Base-by-base conservation (phyloP, 2,113 vertebrate genomes). In the Tamias sibiricus region DNA sequence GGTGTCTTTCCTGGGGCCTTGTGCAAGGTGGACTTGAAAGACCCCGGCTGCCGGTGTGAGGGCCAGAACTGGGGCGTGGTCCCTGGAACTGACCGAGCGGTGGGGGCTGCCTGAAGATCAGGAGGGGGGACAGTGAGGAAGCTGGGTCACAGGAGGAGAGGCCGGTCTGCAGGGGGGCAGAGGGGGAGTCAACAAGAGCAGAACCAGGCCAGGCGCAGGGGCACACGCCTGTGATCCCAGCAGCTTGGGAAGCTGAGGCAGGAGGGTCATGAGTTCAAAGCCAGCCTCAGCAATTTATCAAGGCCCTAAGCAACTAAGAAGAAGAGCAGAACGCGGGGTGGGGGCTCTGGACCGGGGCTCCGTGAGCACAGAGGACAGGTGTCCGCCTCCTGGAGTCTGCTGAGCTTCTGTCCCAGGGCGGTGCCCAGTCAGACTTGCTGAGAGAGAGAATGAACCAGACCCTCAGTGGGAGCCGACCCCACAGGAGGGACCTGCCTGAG, bases 391-490 rank as follows among this genome's bases (percentile, higher is more conserved):
- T 37, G 37, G 47, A 57, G 44, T 72, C 87, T 37, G 30, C 24
- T 47, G 42, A 30, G 49, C 49, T 28, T 54, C 52, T 68, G 40
- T 59, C 69, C 42, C 37, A 47, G 17, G 57, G 30, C 83, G 42
- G 64, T 32, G 26, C 37, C 76, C 52, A 30, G 4, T 62, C 28
- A 5, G 37, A 26, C 80, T 40, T 52, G 37, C n/a, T 49, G 32
- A 54, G 10, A 20, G 47, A 75, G 10, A 11, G 2, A 40, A 62
- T 49, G 47, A 86, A n/a, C 40, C 47, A 19, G 87, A 91, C 49
- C 19, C 28, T 22, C 3, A 13, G 37, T 14, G 0, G 2, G 54
- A 17, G n/a, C 14, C 10, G 57, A 7, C 6, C 47, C 32, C 2
- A 10, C 20, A n/a, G 40, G 14, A 30, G 30, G 35, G 19, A 30